Evolutionary conservation across 2,888 invertebrate genomes (phyloP).

Genomic region (Microplitis deprimator): DNA sequence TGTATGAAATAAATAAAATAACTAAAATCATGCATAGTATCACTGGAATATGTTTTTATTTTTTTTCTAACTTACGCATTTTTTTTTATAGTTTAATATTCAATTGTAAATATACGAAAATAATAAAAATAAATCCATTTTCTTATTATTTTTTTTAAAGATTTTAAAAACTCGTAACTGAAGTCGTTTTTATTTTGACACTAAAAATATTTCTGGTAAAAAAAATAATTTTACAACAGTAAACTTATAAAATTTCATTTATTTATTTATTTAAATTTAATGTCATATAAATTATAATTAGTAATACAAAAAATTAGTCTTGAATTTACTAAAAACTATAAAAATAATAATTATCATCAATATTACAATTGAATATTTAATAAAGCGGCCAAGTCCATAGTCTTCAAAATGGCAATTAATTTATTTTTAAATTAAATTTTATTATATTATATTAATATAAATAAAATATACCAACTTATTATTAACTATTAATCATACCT

Average conservation of each 20-base stretch:
- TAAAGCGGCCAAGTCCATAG: slow-evolving; percentile 57
- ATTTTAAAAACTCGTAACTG: neutral
- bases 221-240: neutral
- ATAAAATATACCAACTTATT: slow-evolving; percentile 57
- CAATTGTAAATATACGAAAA: no score
- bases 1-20: no score
- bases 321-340: neutral
- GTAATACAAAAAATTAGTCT: neutral
- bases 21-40: no score
- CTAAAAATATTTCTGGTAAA: neutral
- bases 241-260: neutral
- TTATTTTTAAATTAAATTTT: neutral
- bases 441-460: slow-evolving; percentile 57
- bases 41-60: no score
- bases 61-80: no score
- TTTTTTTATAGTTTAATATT: no score
- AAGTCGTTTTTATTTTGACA: neutral
- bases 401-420: slow-evolving; percentile 60
- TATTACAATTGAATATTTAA: slow-evolving; percentile 40
- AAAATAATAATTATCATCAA: slow-evolving; percentile 27
- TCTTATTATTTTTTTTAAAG: no score
- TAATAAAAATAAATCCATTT: no score
- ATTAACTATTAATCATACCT: slow-evolving; percentile 57
- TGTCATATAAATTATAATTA: neutral
- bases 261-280: neutral